A percentile compares a stretch with the other conserved stretches of the same genome.
Conservation (phyloP, 2,113 vertebrate species). For the Taurulus bubalis region DNA sequence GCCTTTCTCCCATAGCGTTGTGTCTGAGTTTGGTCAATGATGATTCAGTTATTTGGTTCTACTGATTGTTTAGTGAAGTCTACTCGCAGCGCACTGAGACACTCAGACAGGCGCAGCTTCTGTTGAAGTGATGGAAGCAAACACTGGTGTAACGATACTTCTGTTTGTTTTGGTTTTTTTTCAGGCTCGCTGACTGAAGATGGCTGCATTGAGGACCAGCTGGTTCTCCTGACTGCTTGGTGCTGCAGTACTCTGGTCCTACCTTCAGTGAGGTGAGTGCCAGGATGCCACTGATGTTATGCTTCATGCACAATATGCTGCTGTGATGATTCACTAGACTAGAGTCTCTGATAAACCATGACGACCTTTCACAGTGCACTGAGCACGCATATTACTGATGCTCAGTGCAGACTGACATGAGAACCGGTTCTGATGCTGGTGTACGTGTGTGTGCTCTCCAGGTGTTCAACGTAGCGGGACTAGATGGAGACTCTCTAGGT, state of each 20-base stretch:
- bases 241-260: too few relatives aligned
- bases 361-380: constrained; percentile 77
- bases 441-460: not conserved
- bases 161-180: too few relatives aligned
- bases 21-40: constrained; percentile 64
- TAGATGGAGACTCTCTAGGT: constrained; percentile 13
- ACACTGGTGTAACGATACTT: not conserved
- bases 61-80: constrained; percentile 70
- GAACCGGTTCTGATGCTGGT: not conserved
- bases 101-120: not conserved
- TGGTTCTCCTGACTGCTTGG: not conserved
- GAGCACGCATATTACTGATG: constrained; percentile 3
- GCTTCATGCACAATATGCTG: not conserved
- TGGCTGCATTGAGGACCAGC: not conserved
- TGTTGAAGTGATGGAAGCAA: too few relatives aligned
- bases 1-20: not conserved
- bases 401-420: not conserved
- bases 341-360: constrained; percentile 74
- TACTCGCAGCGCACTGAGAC: constrained; percentile 79
- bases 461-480: fast-evolving
- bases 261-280: not conserved
- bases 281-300: fast-evolving
- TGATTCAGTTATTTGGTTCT: constrained; percentile 70
- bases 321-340: constrained; percentile 74
- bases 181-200: not conserved